phyloP scores from a whole-genome alignment of 2,797 vertebrate species.

The Nyctibius grandis region DNA sequence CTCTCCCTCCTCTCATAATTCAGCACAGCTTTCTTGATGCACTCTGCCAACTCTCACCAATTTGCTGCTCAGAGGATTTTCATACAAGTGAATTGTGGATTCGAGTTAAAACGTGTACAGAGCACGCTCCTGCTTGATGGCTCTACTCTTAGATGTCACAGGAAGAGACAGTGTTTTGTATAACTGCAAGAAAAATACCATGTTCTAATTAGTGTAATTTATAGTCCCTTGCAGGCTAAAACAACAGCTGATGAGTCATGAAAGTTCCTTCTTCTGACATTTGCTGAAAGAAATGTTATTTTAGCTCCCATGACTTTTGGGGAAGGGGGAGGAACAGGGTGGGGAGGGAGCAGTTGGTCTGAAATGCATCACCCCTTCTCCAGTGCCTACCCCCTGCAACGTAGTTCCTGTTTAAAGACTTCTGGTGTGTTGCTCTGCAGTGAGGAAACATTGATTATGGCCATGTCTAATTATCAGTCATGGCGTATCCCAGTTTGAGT shows the following conservation, averaged over 20 bases:
- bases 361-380: not conserved
- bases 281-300: constrained; percentile 56
- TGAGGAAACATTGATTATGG: not conserved
- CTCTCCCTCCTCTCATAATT: constrained; percentile 48
- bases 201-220: constrained; percentile 62
- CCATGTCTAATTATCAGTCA: not conserved
- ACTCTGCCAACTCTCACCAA: constrained; percentile 26
- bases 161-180: constrained; percentile 56
- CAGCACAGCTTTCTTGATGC: not conserved
- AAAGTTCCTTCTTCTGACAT: constrained; percentile 42
- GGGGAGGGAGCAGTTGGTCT: not conserved
- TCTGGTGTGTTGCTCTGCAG: not conserved
- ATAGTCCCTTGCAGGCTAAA: constrained; percentile 58
- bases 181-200: constrained; percentile 48
- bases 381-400: not conserved
- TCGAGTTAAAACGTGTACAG: constrained; percentile 28
- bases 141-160: constrained; percentile 34
- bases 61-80: constrained; percentile 57
- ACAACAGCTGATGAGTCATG: constrained; percentile 59
- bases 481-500: not conserved
- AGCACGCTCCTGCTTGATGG: constrained; percentile 22
- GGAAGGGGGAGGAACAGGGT: not conserved
- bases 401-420: not conserved
- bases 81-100: not conserved
- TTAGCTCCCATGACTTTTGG: not conserved